Evolutionary conservation across 2,797 vertebrate genomes (phyloP).

Genomic region (Lepidocolaptes lacrymiger): DNA sequence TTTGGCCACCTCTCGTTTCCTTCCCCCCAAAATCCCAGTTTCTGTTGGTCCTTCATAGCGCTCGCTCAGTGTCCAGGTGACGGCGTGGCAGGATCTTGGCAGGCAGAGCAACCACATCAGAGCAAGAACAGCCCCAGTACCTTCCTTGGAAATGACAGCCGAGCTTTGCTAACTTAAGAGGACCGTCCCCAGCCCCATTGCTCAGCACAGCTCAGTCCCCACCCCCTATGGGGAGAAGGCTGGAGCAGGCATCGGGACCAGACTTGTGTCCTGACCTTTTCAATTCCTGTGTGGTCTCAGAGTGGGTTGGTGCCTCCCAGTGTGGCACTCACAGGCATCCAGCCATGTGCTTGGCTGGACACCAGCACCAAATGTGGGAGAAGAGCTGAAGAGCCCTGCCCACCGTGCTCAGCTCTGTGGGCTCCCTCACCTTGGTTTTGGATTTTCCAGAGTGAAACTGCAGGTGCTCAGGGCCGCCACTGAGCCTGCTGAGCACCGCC

Average conservation of each 20-base stretch:
- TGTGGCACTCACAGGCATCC: background rate
- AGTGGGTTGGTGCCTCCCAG: fast-evolving
- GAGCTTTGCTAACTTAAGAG: fast-evolving
- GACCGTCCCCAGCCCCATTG: background rate
- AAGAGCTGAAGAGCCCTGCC: background rate
- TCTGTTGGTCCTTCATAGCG: fast-evolving
- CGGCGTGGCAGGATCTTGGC: background rate
- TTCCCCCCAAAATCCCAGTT: background rate
- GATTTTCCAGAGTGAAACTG: background rate
- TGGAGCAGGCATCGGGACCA: background rate
- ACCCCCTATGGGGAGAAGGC: background rate
- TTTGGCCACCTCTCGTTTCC: background rate
- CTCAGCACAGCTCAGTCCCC: fast-evolving
- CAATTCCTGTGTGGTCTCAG: background rate
- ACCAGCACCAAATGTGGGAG: background rate
- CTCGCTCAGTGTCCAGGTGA: fast-evolving
- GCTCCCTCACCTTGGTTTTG: fast-evolving
- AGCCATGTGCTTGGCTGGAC: background rate
- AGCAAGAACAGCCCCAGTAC: background rate
- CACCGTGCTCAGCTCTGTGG: fast-evolving
- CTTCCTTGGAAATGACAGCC: background rate
- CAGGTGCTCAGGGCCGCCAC: fast-evolving
- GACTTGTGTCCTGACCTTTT: background rate
- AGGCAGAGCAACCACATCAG: background rate
- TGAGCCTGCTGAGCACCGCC: background rate